phyloP scores from a whole-genome alignment of 2,888 invertebrate genomes.

The Lithophane ornitopus region DNA sequence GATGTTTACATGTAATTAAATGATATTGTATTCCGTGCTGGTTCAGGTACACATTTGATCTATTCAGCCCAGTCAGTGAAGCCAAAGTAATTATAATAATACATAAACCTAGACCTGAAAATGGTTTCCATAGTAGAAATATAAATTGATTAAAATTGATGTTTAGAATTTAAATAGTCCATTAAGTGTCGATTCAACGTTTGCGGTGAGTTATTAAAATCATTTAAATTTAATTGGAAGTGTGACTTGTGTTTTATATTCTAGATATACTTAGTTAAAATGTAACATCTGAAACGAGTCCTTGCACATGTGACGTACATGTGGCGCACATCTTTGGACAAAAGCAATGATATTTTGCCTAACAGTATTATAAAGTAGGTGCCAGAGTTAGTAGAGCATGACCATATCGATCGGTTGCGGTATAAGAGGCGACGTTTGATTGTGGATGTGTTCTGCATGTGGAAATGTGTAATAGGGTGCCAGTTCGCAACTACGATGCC shows the following conservation, averaged over 20 bases:
- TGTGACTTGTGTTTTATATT: constrained; percentile 58
- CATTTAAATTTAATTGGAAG: constrained; percentile 47
- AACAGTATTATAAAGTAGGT: constrained; percentile 83
- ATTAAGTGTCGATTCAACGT: constrained; percentile 54
- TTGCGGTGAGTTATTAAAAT: constrained; percentile 50
- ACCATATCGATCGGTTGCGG: constrained; percentile 58
- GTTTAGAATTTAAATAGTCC: constrained; percentile 63
- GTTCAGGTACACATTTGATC: constrained; percentile 37
- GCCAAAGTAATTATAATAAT: constrained; percentile 59
- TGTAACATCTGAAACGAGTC: constrained; percentile 59
- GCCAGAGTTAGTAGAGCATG: constrained; percentile 67
- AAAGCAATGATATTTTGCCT: constrained; percentile 74
- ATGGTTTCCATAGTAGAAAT: constrained; percentile 49
- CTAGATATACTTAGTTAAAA: constrained; percentile 59
- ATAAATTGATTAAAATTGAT: constrained; percentile 55
- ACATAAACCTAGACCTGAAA: constrained; percentile 38
- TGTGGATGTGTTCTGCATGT: constrained; percentile 57
- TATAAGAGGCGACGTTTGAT: constrained; percentile 46
- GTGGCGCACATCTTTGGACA: constrained; percentile 67
- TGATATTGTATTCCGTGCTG: constrained; percentile 35
- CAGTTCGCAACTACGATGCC: constrained; percentile 59
- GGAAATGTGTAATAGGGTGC: constrained; percentile 55
- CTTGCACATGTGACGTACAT: constrained; percentile 53
- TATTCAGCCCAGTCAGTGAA: constrained; percentile 58
- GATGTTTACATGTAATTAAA: constrained; percentile 38